Base-by-base conservation (phyloP, 2,113 vertebrate genomes). In the Lichenostomus cassidix region DNA sequence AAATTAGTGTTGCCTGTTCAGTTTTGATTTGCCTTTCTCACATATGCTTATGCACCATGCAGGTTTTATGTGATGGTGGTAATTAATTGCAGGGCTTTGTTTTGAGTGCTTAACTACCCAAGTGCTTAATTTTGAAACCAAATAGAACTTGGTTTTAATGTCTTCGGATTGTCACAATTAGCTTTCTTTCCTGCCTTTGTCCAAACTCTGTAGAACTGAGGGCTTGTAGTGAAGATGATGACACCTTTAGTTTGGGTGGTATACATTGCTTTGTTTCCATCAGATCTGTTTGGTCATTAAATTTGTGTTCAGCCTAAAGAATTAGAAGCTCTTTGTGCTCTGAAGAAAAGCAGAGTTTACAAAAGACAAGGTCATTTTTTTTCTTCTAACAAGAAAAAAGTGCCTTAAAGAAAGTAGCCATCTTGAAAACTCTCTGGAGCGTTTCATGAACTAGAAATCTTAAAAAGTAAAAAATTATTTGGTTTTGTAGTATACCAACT, bases 31-130 rank as follows among this genome's bases (percentile, higher is more conserved):
- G 67, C 63, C 35, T 92, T 92, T 87, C 59, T 74, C 83, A 23
- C 15, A 39, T 58, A 33, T 2, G 9, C 5, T 4, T 78, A 53
- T 79, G 59, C 52, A 83, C 95, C 63, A n/a, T 60, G 52, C 33
- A 67, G 50, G 75, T 65, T 95, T 80, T 94, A 80, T 70, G 39
- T 90, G 78, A 90, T 67, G 76, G 76, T 37, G 60, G 56, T 94
- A 96, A 93, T 88, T 93, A 80, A 94, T 95, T 93, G 76, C 44
- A 63, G 21, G 33, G 76, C 1, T 87, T 94, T 92, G 64, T 93
- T 90, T 71, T 8, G 15, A 81, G 80, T 77, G 19, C 25, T 76
- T 94, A 89, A 90, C 59, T 86, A 69, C 69, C 8, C 52, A 15
- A 49, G 18, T 69, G 55, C 59, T 86, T 92, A 29, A 78, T 91